A percentile compares a stretch with the other conserved stretches of the same genome.
phyloP scores from a whole-genome alignment of 2,797 vertebrate species.

The Spinus olivaceus region DNA sequence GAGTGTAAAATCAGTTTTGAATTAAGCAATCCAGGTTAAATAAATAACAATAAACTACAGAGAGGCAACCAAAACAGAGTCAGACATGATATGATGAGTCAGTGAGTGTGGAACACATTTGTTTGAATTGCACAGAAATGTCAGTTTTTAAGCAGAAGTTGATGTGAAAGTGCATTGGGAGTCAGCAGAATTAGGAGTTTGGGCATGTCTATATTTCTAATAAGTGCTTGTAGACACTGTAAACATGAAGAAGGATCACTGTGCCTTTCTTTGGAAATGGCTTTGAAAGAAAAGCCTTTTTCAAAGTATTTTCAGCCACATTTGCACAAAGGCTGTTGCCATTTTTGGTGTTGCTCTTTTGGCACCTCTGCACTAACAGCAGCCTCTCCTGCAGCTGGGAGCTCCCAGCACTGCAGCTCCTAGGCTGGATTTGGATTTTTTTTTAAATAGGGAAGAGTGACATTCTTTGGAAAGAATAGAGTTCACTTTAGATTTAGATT shows the following conservation, averaged over 20 bases:
- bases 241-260: neutral
- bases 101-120: neutral
- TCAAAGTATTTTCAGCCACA: neutral
- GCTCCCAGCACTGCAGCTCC: neutral
- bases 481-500: neutral
- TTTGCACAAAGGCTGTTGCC: neutral
- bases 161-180: neutral
- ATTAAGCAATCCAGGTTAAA: neutral
- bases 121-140: neutral
- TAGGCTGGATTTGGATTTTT: neutral
- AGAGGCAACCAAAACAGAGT: accelerated
- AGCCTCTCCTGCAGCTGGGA: neutral
- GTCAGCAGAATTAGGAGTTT: neutral
- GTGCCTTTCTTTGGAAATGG: neutral
- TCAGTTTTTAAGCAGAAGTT: neutral
- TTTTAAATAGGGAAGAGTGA: neutral
- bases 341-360: neutral
- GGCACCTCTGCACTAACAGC: neutral
- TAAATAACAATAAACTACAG: neutral
- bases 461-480: neutral
- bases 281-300: neutral
- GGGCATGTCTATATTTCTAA: neutral
- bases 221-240: neutral
- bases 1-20: neutral
- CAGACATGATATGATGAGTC: neutral